Base-by-base conservation (phyloP, 35 echinoderm and acorn worm genomes). In the Lytechinus pictus region DNA sequence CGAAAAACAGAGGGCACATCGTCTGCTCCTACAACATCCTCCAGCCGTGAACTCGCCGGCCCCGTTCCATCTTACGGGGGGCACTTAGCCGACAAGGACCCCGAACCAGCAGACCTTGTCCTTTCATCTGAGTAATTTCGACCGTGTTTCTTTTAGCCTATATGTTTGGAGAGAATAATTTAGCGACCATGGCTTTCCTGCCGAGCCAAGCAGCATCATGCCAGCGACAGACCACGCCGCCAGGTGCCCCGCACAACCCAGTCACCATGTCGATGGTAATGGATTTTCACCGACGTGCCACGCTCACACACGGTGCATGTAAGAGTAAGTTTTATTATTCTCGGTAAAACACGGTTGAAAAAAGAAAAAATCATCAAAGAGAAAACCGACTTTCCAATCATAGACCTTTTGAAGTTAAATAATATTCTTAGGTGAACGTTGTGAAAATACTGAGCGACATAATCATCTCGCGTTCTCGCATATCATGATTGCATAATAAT, bases 251-350 rank as follows among this genome's bases (percentile, higher is more conserved):
- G 53, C 92, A 93, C 92, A 93, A 93, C 54, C 92, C 92, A 4
- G 92, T 93, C 92, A 93, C 92, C 92, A 93, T 93, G 92, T 93
- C 92, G 92, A 93, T 93, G 92, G 92, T 93, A 19, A 93, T 93
- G 92, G 92, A 93, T 93, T 93, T 93, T 93, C 92, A 93, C 92
- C 92, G 92, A 93, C 92, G 92, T 93, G 92, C 92, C 29, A 93
- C 92, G 27, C 92, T 93, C 0, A 56, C 92, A 44, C 92, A 93
- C 92, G 92, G 92, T 93, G 92, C 92, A 93, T 93, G 92, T 93
- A 93, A 93, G 92, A 93, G 92, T 93, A 93, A 93, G 92, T 93
- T 93, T 54, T 54, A 55, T 93, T 93, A 55, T 54, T 93, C 57
- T 55, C 88, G 88, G 52, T 90, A 44, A 44, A 1, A 44, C 66